These are phyloP conservation scores for Chiloscyllium plagiosum DNA, from an alignment of 2,113 vertebrate genomes.

Conservation along the genomic window DNA sequence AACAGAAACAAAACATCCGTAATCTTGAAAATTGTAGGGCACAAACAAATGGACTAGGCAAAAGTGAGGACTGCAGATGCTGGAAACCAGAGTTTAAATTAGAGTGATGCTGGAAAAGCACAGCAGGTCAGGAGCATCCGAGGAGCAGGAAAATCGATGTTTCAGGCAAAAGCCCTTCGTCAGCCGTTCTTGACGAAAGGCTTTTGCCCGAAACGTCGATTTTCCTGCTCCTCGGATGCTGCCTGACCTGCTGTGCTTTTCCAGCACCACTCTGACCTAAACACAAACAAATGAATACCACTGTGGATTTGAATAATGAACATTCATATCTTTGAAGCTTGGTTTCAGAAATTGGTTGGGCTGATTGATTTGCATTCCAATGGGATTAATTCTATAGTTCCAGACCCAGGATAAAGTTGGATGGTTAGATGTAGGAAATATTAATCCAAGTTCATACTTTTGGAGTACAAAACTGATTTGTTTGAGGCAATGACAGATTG, in stretches of 20 bases:
- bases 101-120: no score
- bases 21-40: background rate
- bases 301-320: background rate
- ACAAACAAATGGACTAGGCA: background rate
- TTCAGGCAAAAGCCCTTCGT: no score
- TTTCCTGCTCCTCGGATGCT: no score
- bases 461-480: background rate
- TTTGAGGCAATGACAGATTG: background rate
- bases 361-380: background rate
- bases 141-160: no score
- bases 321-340: background rate
- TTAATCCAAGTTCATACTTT: background rate
- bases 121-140: no score
- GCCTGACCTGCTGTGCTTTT: no score
- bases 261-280: no score
- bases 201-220: no score
- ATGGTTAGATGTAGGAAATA: background rate
- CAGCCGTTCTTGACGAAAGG: no score
- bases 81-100: no score
- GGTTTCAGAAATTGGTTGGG: background rate
- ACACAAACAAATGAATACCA: no score
- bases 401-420: background rate
- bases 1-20: background rate
- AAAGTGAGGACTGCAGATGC: no score
- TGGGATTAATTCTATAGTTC: background rate